Evolutionary conservation across 2,888 invertebrate species (phyloP), one percentile per base, ranked within the genome.

Genomic region (Patella pellucida): DNA sequence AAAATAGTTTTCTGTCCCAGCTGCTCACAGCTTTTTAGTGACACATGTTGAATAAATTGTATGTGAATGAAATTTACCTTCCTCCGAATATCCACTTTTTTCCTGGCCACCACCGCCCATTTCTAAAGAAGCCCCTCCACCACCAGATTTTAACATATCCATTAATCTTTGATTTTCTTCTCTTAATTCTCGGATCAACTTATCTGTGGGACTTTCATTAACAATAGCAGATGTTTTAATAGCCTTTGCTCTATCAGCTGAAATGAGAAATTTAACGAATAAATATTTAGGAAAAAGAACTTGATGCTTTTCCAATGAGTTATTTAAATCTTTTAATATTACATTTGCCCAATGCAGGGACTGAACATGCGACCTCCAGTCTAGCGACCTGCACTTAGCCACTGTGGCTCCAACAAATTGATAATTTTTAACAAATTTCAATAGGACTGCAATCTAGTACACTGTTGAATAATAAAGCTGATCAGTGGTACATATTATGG

Each of bases 131-230:
- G 78, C 78, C 5, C 82, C 77, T 0, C 79, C 81, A 1, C 86
- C 87, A 12, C 87, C 88, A n/a, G 76, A 70, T 75, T 88, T 88
- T 68, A 89, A 71, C 85, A 89, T 83, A 50, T 87, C 85, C 86
- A 86, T 85, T 69, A 89, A 81, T n/a, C 82, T 74, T 7, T 82
- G 84, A 76, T 89, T 89, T 76, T 89, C 89, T 80, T 89, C 89
- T 27, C 87, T 77, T 67, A 90, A 82, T 77, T 90, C 89, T 68
- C 89, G 84, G 77, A 90, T 89, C 73, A 90, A 82, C 74, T 88
- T 88, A 80, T 89, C 90, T 56, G 90, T 90, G 0, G 89, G 88
- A 72, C 88, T 88, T 78, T 89, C 90, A 73, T 90, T 90, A 12
- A 90, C 79, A 9, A 85, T 84, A n/a, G 90, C 89, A 69, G 80